phyloP scores from a whole-genome alignment of 2,888 invertebrate species.

The Octodonta nipae region DNA sequence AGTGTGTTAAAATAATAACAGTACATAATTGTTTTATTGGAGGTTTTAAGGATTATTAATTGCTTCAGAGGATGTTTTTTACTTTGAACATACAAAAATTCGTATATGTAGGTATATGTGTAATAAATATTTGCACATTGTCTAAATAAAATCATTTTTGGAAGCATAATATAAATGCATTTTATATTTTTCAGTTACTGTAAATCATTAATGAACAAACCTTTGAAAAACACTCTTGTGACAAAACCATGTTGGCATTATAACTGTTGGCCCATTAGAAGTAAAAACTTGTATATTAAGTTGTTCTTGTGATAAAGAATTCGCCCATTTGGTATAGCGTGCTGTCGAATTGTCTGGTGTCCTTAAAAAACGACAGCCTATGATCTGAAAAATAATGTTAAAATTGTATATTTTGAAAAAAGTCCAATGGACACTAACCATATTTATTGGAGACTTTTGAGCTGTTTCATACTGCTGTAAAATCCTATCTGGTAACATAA shows the following conservation, averaged over 20 bases:
- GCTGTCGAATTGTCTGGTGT: constrained; percentile 47
- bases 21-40: no score
- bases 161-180: no score
- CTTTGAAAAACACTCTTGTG: constrained; percentile 48
- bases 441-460: constrained; percentile 37
- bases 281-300: constrained; percentile 56
- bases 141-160: no score
- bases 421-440: constrained; percentile 32
- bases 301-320: constrained; percentile 44
- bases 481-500: constrained; percentile 54
- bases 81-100: no score
- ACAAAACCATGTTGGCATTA: constrained; percentile 81
- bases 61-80: no score
- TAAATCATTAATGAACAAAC: no score
- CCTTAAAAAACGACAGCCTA: constrained; percentile 48
- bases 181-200: no score
- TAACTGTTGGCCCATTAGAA: constrained; percentile 72
- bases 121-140: no score
- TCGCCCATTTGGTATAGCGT: constrained; percentile 64
- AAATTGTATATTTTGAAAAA: neutral
- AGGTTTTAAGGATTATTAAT: no score
- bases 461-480: constrained; percentile 44
- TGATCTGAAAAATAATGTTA: constrained; percentile 34
- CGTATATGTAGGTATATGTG: no score
- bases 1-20: no score